Conservation (phyloP, 2,113 vertebrate genomes). For the Alethe diademata region DNA sequence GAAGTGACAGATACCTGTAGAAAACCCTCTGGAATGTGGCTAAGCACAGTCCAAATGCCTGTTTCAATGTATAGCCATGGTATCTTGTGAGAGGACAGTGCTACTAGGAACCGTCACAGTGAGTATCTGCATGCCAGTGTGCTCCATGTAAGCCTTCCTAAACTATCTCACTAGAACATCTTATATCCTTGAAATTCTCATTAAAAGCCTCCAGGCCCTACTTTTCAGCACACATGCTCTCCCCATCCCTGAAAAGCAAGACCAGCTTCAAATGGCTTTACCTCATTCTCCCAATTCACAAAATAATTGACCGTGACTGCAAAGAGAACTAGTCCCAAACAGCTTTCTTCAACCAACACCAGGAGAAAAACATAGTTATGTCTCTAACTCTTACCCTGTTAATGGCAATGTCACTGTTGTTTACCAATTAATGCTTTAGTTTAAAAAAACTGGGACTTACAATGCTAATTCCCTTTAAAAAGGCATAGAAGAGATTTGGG, state of each 20-base stretch:
- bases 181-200: neutral
- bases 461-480: neutral
- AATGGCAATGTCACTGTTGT: neutral
- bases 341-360: neutral
- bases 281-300: neutral
- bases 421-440: neutral
- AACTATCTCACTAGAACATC: neutral
- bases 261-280: neutral
- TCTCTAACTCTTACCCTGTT: neutral
- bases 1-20: neutral
- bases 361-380: neutral
- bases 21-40: neutral
- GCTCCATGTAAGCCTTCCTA: neutral
- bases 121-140: neutral
- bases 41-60: neutral
- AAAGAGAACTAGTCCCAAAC: neutral
- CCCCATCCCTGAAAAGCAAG: neutral
- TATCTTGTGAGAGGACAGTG: neutral
- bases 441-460: neutral
- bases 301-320: neutral
- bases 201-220: neutral
- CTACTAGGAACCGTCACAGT: neutral
- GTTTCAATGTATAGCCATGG: neutral
- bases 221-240: neutral
- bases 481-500: neutral